Base-by-base conservation (phyloP, 2,113 vertebrate species). In the Collichthys lucidus region DNA sequence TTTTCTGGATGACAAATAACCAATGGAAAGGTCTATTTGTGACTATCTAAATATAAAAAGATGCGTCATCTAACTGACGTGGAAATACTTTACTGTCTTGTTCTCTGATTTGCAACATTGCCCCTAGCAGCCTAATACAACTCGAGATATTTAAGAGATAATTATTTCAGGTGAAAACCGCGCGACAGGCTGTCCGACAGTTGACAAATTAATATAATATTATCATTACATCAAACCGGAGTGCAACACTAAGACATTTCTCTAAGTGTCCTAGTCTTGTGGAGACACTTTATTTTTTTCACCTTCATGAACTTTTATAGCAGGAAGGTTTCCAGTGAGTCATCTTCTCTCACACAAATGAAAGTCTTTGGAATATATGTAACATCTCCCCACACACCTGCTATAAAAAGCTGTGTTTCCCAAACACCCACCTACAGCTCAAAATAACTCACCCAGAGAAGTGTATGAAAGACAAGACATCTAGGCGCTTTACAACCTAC, bases 361-460 rank as follows among this genome's bases (percentile, higher is more conserved):
- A 75, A 75, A 83, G 84, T 77, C 69, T 80, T 65, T 61, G 31
- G 35, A 50, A 88, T 79, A 71, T 83, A 85, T 86, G 82, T 6
- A 76, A 77, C 83, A 85, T 78, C 85, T 81, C 79, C 86, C 80
- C 68, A 86, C 87, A 81, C 80, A 79, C 64, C 64, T 84, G 75
- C 86, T 89, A 91, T 86, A 89, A 91, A 90, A 82, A 91, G 63
- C 72, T 80, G 74, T 71, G 59, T 89, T 86, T 92, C 80, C 80
- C 59, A 85, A 88, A 86, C 92, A 92, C 91, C 93, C 90, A 94
- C 93, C 74, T 77, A 31, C 50, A 75, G 76, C 88, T 90, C 46
- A 53, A 90, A 94, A 94, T 93, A 92, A 88, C 85, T 89, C 69
- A 85, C 29, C 66, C 47, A 50, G 74, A 85, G 46, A 83, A 85